These are phyloP conservation scores for Sebastes paucispinis DNA, from an alignment of 2,797 vertebrate genomes.

Conservation along the genomic window DNA sequence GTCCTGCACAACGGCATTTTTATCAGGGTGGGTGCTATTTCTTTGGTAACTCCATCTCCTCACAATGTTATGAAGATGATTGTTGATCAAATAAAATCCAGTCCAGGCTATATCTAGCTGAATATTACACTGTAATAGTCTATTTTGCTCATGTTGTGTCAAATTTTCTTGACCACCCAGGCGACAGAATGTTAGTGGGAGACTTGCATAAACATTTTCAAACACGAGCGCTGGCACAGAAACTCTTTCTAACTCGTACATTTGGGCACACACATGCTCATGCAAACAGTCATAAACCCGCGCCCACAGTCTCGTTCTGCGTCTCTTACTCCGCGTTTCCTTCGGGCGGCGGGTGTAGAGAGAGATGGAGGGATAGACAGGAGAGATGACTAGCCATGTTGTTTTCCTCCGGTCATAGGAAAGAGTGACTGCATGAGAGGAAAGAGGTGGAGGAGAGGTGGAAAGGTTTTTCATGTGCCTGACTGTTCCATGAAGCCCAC, in stretches of 20 bases:
- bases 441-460: constrained; percentile 72
- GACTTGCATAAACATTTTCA: constrained; percentile 67
- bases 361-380: constrained; percentile 56
- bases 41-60: constrained; percentile 20
- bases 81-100: constrained; percentile 50
- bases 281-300: constrained; percentile 53
- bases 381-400: constrained; percentile 69
- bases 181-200: constrained; percentile 76
- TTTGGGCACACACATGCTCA: constrained; percentile 62
- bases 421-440: constrained; percentile 67
- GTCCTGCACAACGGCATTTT: background rate
- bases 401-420: constrained; percentile 66
- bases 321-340: constrained; percentile 54
- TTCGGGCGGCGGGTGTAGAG: constrained; percentile 51
- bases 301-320: constrained; percentile 65
- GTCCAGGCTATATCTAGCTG: constrained; percentile 46
- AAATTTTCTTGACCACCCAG: constrained; percentile 63
- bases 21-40: constrained; percentile 15
- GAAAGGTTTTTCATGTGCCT: constrained; percentile 58
- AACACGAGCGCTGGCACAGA: constrained; percentile 48
- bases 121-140: constrained; percentile 32
- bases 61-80: constrained; percentile 27
- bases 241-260: constrained; percentile 57
- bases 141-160: constrained; percentile 59
- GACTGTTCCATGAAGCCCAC: constrained; percentile 65